Percentiles rank a stretch among this genome's conserved stretches.
phyloP scores from a whole-genome alignment of 2,797 vertebrate genomes.

The Helarctos malayanus region DNA sequence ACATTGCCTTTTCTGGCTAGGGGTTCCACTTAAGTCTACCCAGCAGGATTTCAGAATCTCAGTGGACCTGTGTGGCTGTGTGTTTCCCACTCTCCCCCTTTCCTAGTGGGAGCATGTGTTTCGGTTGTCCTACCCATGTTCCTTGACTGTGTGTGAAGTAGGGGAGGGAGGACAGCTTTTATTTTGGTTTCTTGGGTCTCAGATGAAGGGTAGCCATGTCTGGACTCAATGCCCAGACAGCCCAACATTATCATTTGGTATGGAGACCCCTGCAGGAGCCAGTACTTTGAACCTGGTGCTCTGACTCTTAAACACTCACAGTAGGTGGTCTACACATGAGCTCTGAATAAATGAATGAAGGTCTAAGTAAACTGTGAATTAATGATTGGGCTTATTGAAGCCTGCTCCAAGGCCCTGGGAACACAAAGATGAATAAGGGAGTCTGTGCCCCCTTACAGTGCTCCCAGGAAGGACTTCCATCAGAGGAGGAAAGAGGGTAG shows the following conservation, averaged over 20 bases:
- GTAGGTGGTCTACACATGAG: neutral
- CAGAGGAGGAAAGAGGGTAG: neutral
- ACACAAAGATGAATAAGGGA: neutral
- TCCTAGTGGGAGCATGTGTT: neutral
- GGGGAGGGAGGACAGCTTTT: neutral
- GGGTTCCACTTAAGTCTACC: neutral
- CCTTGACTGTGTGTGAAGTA: neutral
- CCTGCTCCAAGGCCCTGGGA: neutral
- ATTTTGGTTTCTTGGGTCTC: neutral
- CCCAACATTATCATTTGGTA: neutral
- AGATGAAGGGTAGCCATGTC: neutral
- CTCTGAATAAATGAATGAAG: neutral
- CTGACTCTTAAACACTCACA: neutral
- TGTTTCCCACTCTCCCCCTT: neutral
- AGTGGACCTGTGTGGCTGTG: rapidly evolving
- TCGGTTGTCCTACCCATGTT: too few species aligned
- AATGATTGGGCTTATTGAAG: neutral
- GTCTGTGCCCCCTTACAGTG: rapidly evolving
- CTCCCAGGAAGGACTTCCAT: neutral
- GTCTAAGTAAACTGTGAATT: neutral
- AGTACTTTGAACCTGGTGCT: neutral
- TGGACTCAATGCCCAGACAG: neutral
- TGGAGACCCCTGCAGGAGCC: neutral
- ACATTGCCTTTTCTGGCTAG: neutral
- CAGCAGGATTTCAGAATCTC: neutral